Base-by-base conservation (phyloP, 2,888 invertebrate genomes). In the Cistogaster globosa region DNA sequence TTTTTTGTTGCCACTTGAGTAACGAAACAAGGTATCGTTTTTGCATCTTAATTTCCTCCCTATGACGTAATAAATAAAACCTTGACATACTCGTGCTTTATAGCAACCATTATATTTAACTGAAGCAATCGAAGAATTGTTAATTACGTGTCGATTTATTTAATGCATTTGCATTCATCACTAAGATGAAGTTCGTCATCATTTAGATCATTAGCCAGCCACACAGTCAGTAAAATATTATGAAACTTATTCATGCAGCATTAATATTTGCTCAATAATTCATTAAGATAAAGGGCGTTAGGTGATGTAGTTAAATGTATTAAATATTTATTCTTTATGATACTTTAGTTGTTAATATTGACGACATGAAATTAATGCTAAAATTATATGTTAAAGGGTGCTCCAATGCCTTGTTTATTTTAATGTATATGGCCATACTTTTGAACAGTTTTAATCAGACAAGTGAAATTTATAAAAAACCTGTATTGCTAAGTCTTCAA, bases 221-320 rank as follows among this genome's bases (percentile, higher is more conserved):
- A 32, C 32, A 2, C 32, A 32, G 6, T 9, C 36, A 65, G 18
- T 65, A 9, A 65, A 42, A 42, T 53, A 74, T 74, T 74, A 42
- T 51, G 48, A 62, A 63, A 69, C 38, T 26, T n/a, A 68, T 53
- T 53, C 20, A 53, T 68, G 18, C 18, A 68, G 32, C 32, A 5
- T 2, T 36, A 32, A 14, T 62, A 26, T 65, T n/a, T 65, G 12
- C 14, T 18, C 8, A 18, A 32, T 42, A 71, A 26, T 71, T 32
- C 45, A 57, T 71, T 65, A 12, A 42, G 45, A n/a, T 45, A 55
- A 32, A 76, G 76, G 76, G n/a, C 76, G 36, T 76, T 48, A 67
- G 48, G 58, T 58, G 65, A 36, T 67, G 57, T 22, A 67, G 58
- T 67, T 26, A 36, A 76, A 67, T 76, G 26, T 45, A 55, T 65